These are phyloP conservation scores for Xestia ashworthii DNA, from an alignment of 2,888 invertebrate species.

Conservation along the genomic window DNA sequence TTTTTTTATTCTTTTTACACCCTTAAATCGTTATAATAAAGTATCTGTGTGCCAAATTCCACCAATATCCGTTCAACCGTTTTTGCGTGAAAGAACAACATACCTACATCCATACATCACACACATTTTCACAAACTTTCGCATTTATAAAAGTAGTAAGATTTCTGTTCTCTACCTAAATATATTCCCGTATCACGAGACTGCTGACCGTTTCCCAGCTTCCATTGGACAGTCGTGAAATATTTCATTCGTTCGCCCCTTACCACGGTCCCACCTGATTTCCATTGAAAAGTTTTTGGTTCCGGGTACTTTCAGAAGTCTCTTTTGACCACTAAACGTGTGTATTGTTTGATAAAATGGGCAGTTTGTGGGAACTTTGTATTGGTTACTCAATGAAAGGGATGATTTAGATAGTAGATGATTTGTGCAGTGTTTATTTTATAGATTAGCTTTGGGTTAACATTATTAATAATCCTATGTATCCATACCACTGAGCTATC, in stretches of 20 bases:
- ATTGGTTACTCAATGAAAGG: constrained; percentile 11
- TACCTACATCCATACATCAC: too few relatives aligned
- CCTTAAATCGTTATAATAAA: too few relatives aligned
- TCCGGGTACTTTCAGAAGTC: constrained; percentile 24
- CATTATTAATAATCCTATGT: background rate
- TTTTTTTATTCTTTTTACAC: too few relatives aligned
- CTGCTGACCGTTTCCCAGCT: constrained; percentile 51
- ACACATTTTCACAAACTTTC: too few relatives aligned
- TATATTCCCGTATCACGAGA: constrained; percentile 50
- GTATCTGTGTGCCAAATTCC: too few relatives aligned
- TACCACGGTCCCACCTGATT: constrained; percentile 47
- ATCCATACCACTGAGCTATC: background rate
- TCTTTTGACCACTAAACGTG: constrained; percentile 48
- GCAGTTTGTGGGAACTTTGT: constrained; percentile 19
- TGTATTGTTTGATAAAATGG: constrained; percentile 46
- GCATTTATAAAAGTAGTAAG: too few relatives aligned
- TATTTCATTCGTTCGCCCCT: constrained; percentile 56
- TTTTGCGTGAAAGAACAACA: too few relatives aligned
- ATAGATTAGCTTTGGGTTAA: background rate
- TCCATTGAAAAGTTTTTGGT: constrained; percentile 58
- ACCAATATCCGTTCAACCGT: too few relatives aligned
- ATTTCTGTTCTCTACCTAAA: constrained; percentile 37
- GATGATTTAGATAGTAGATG: too few relatives aligned
- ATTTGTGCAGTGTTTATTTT: background rate
- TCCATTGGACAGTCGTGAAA: constrained; percentile 50